These are phyloP conservation scores for Cheilosia grossa DNA, from an alignment of 2,888 invertebrate genomes.

Conservation along the genomic window DNA sequence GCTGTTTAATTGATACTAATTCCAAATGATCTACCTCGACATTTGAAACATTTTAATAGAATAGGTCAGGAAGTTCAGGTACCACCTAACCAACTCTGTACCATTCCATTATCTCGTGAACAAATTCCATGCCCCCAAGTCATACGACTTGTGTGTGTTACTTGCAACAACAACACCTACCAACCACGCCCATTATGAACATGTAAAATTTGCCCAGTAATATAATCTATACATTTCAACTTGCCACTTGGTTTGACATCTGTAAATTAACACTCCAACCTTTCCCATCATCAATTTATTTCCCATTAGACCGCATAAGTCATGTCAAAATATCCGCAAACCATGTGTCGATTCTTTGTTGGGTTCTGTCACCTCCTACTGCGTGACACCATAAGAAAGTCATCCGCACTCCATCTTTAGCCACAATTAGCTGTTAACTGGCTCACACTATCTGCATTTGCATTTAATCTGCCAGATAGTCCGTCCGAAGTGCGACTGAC, in stretches of 20 bases:
- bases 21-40: no score
- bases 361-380: conserved; percentile 56
- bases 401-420: conserved; percentile 54
- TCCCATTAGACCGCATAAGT: conserved; percentile 57
- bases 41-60: no score
- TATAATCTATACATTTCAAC: conserved; percentile 42
- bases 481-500: conserved; percentile 2
- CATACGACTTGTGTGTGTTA: no score
- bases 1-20: no score
- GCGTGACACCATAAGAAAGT: conserved; percentile 27
- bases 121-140: no score
- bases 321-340: conserved; percentile 70
- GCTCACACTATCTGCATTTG: conserved; percentile 44
- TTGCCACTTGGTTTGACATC: conserved; percentile 49
- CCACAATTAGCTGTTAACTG: conserved; percentile 62
- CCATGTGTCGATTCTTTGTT: conserved; percentile 60
- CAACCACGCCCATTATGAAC: conserved; percentile 3
- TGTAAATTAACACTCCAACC: conserved; percentile 45
- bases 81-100: no score
- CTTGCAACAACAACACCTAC: no score
- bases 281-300: conserved; percentile 41
- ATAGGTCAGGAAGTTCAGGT: no score
- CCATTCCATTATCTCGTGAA: no score
- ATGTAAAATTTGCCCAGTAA: conserved; percentile 21
- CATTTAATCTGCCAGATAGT: conserved; percentile 42